Evolutionary conservation across 53 echinoderm and acorn worm species (phyloP).

Genomic region (Stichopus horrens): DNA sequence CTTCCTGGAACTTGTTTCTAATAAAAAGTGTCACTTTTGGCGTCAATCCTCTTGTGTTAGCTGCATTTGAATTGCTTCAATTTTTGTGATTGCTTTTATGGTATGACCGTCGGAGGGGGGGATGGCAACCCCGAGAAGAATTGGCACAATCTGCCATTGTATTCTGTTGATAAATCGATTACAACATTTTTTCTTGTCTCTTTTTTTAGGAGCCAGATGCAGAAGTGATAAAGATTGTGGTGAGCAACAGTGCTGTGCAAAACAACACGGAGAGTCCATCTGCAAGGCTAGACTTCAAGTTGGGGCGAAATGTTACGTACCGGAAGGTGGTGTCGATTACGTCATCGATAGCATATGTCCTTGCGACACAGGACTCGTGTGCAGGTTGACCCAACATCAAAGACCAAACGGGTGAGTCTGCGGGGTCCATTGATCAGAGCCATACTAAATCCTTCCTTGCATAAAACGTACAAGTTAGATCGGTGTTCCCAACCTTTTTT

Average conservation of each 20-base stretch:
- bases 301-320: constrained; percentile 86
- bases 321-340: constrained; percentile 87
- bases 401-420: constrained; percentile 10
- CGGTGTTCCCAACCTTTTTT: no score
- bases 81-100: no score
- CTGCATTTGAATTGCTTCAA: no score
- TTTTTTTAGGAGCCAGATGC: constrained; percentile 81
- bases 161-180: no score
- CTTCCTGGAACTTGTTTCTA: no score
- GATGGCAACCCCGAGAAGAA: no score
- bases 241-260: constrained; percentile 84
- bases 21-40: no score
- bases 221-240: constrained; percentile 83
- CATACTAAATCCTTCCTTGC: not conserved
- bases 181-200: not conserved
- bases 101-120: no score
- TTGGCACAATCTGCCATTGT: no score
- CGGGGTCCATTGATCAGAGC: not conserved
- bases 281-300: constrained; percentile 82
- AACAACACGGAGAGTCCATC: constrained; percentile 94
- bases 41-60: no score
- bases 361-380: constrained; percentile 82
- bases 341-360: constrained; percentile 95
- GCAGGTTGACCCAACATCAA: constrained; percentile 58
- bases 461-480: no score